Conservation (phyloP, 2,113 vertebrate species). For the Chionodraco myersi region DNA sequence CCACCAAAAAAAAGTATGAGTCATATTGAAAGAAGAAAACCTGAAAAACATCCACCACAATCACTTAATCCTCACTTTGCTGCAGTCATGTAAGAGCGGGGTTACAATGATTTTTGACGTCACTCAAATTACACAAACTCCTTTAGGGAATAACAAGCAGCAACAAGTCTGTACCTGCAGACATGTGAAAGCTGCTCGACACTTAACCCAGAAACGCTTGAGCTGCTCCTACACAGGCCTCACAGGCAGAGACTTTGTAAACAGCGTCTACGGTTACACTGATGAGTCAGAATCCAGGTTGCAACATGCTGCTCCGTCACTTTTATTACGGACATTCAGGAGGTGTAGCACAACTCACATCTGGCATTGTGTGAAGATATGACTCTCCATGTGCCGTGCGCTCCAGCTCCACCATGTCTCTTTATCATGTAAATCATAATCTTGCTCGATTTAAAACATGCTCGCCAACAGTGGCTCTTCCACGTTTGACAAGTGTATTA, state of each 20-base stretch:
- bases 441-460: constrained; percentile 6
- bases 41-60: constrained; percentile 30
- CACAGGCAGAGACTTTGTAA: constrained; percentile 58
- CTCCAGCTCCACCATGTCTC: neutral
- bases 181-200: constrained; percentile 26
- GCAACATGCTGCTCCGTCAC: constrained; percentile 60
- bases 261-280: constrained; percentile 68
- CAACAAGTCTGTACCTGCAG: constrained; percentile 66
- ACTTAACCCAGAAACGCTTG: constrained; percentile 34
- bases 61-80: constrained; percentile 48
- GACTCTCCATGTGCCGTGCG: constrained; percentile 2
- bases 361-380: constrained; percentile 24
- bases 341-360: constrained; percentile 45
- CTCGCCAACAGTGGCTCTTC: neutral
- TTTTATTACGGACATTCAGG: constrained; percentile 52
- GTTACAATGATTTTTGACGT: constrained; percentile 45
- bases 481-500: constrained; percentile 48
- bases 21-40: neutral
- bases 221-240: constrained; percentile 30
- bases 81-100: constrained; percentile 4
- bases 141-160: constrained; percentile 44
- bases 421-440: constrained; percentile 23
- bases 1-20: neutral
- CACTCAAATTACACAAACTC: constrained; percentile 58
- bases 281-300: constrained; percentile 69